phyloP scores from a whole-genome alignment of 2,888 invertebrate genomes.

The Drosophila yooni region DNA sequence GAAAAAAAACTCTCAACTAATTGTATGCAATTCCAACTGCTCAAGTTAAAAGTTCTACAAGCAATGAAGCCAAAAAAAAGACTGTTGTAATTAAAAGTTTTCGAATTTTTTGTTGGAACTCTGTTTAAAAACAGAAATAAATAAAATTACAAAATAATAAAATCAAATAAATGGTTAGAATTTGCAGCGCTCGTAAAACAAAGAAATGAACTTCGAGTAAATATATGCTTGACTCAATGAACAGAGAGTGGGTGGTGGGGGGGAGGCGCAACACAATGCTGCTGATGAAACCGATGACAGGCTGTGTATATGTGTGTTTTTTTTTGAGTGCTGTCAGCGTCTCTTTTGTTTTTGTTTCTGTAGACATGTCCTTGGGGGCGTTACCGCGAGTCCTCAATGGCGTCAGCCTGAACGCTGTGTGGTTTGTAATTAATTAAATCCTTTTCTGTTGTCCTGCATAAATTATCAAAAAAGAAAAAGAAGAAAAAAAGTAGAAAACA shows the following conservation, averaged over 20 bases:
- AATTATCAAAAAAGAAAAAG: slow-evolving; percentile 27
- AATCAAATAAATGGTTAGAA: slow-evolving; percentile 33
- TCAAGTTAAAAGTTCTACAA: slow-evolving; percentile 24
- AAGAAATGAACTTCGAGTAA: slow-evolving; percentile 29
- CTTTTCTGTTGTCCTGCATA: slow-evolving; percentile 38
- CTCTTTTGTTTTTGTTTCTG: slow-evolving; percentile 34
- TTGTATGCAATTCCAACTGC: slow-evolving; percentile 25
- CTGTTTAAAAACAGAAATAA: background rate
- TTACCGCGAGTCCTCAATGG: background rate
- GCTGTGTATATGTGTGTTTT: background rate
- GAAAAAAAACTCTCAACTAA: slow-evolving; percentile 18
- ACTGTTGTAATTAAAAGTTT: slow-evolving; percentile 44
- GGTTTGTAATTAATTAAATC: slow-evolving; percentile 60
- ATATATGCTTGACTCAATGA: slow-evolving; percentile 35
- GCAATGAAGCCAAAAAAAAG: background rate
- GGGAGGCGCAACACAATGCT: slow-evolving; percentile 24
- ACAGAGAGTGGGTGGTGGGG: background rate
- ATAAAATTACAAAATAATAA: slow-evolving; percentile 6
- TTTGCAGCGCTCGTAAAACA: slow-evolving; percentile 10
- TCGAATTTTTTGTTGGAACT: slow-evolving; percentile 15
- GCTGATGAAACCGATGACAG: slow-evolving; percentile 39
- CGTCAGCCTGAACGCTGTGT: background rate
- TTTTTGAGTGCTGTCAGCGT: slow-evolving; percentile 17
- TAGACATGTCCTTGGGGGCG: slow-evolving; percentile 13
- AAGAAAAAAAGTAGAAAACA: background rate